Percentiles rank a stretch among this genome's conserved stretches.
phyloP scores from a whole-genome alignment of 2,797 vertebrate genomes.

The Melanotaenia boesemani region DNA sequence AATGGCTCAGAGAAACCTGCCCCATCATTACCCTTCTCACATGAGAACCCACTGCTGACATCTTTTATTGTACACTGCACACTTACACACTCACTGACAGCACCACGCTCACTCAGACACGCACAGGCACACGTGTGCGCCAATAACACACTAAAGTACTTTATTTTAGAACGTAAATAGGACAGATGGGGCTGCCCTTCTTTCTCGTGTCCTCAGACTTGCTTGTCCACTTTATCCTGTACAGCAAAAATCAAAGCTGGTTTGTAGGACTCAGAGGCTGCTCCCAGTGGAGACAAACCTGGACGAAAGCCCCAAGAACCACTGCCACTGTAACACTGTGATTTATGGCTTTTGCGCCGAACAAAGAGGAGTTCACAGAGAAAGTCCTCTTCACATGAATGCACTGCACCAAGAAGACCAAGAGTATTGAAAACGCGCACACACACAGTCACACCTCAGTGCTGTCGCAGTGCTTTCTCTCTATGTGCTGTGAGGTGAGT shows the following conservation, averaged over 20 bases:
- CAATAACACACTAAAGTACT: conserved; percentile 52
- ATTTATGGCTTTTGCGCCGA: conserved; percentile 83
- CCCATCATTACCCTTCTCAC: conserved; percentile 80
- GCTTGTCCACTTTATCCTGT: conserved; percentile 66
- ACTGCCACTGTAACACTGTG: conserved; percentile 74
- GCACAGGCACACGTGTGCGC: conserved; percentile 36
- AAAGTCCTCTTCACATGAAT: conserved; percentile 81
- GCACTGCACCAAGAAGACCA: conserved; percentile 81
- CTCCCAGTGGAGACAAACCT: conserved; percentile 77
- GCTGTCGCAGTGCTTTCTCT: conserved; percentile 84
- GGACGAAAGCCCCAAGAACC: conserved; percentile 76
- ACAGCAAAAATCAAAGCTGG: conserved; percentile 70
- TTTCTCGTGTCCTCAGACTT: conserved; percentile 76
- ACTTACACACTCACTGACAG: conserved; percentile 11
- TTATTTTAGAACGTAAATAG: conserved; percentile 72
- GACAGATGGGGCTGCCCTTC: conserved; percentile 80
- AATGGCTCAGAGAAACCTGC: conserved; percentile 60
- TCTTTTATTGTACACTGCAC: conserved; percentile 46
- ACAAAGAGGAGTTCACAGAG: conserved; percentile 81
- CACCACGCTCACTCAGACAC: conserved; percentile 25
- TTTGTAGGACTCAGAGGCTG: conserved; percentile 75
- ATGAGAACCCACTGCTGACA: conserved; percentile 74
- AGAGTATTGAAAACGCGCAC: conserved; percentile 68
- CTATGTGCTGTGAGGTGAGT: conserved; percentile 83
- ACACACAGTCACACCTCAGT: conserved; percentile 73